Evolutionary conservation across 2,113 vertebrate genomes (phyloP), one percentile per base, ranked within the genome.

Genomic region (Plectropomus leopardus): DNA sequence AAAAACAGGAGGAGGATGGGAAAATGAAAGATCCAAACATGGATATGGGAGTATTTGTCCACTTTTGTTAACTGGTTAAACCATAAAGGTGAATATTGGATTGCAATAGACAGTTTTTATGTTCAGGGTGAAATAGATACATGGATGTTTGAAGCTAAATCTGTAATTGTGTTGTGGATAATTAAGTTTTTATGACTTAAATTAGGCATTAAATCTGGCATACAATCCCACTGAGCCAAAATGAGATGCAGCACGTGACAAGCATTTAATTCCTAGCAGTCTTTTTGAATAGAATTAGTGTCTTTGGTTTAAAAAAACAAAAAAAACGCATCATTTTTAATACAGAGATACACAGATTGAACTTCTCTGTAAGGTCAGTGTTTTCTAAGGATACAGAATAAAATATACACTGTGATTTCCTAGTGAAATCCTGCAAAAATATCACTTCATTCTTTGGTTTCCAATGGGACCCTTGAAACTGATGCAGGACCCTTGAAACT

Each of bases 141-240:
- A 58, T 84, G 66, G 57, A 63, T 78, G 40, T 75, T 66, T 61
- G 45, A 57, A 26, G 58, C 65, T 23, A 48, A 86, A 75, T 70
- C 44, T 51, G n/a, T 54, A 26, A 71, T 71, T 71, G 21, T 75
- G 59, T 60, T 57, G 60, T 70, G 65, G 74, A 47, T 82, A 75
- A 86, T 85, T 61, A 68, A 4, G 21, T 61, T 81, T 77, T 77
- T 65, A 66, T 75, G 30, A 40, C 55, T 67, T 17, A 72, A 73
- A 78, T 40, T 63, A 26, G 76, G 58, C 16, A 58, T 58, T 72
- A 58, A 72, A 68, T 82, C 34, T 36, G 53, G 30, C 76, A 81
- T 47, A 32, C 24, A 58, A 75, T 70, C 36, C 51, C 34, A 57
- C 28, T 44, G 48, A 81, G 44, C 44, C 21, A 65, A 47, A 75